Conservation (phyloP, 2,888 invertebrate genomes). For the Heteromurus nitidus region DNA sequence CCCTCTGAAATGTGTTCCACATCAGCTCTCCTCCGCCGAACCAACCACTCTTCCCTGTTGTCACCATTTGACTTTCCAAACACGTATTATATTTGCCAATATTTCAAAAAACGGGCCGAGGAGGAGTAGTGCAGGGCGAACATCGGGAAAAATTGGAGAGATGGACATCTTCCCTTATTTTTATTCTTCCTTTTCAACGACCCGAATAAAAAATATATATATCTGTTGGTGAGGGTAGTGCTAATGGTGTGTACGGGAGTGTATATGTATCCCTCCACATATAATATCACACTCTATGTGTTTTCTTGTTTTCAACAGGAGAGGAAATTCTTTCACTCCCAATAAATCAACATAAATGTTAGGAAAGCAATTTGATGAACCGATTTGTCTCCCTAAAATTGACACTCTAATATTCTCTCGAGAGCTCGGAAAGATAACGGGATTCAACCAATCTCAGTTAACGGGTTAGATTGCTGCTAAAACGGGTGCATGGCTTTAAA, state of each 20-base stretch:
- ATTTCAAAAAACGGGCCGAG: slow-evolving; percentile 67
- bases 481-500: slow-evolving; percentile 24
- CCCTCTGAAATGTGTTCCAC: not conserved
- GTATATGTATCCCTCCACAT: too few relatives aligned
- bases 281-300: too few relatives aligned
- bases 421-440: slow-evolving; percentile 45
- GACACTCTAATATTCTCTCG: slow-evolving; percentile 73
- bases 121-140: not conserved
- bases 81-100: slow-evolving; percentile 72
- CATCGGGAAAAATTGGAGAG: slow-evolving; percentile 29
- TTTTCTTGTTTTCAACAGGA: slow-evolving; percentile 21
- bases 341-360: slow-evolving; percentile 74
- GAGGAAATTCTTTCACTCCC: slow-evolving; percentile 36
- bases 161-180: slow-evolving; percentile 41
- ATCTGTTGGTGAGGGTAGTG: not conserved
- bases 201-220: too few relatives aligned
- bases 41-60: too few relatives aligned
- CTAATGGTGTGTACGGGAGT: too few relatives aligned
- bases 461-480: slow-evolving; percentile 38
- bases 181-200: not conserved
- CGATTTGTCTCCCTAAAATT: slow-evolving; percentile 74
- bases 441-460: slow-evolving; percentile 29
- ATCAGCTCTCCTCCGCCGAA: not conserved
- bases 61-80: slow-evolving; percentile 67
- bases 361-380: slow-evolving; percentile 73